Base-by-base conservation (phyloP, 1,140 invertebrate genomes). In the Calephelis nemesis region DNA sequence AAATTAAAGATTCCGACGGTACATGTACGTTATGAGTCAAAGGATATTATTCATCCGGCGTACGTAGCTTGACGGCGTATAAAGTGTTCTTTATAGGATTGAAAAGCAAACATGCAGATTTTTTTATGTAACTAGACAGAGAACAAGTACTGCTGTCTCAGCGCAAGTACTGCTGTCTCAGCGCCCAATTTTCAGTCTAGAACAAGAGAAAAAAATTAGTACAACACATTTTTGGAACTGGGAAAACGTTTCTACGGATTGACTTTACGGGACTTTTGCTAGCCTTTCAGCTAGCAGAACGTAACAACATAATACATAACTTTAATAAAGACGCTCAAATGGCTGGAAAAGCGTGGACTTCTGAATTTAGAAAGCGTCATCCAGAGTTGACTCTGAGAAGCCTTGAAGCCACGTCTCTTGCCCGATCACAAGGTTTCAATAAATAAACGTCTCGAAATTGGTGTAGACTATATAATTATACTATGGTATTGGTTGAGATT, bases 1-100 rank as follows among this genome's bases (percentile, higher is more conserved):
- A 80, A 89, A 89, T 89, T 87, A 85, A 83, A 83, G 80, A 84
- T 83, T 82, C 82, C 73, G 76, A 52, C 7, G 8, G 15, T 9
- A 52, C 13, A 6, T 12, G 4, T 9, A n/a, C 9, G 13, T 15
- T 52, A 52, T 52, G 49, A 52, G 49, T 8, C n/a, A n/a, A 52
- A 52, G 49, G 49, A 52, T 52, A 52, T 52, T 52, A 52, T 7
- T 52, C 49, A 19, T 52, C 49, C n/a, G 49, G 49, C 15, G 49
- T n/a, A 52, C 15, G n/a, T 52, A 8, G 49, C 15, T 52, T 52
- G 8, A 11, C 19, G 15, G 5, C 10, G 52, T 58, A 30, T 30
- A 30, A 30, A 30, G 30, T 30, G 30, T 30, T 45, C 8, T 45
- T 45, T 45, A 5, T 45, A 6, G 5, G 1, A 45, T 45, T 5